Evolutionary conservation across 2,888 invertebrate genomes (phyloP).

Genomic region (Neoscelio sp.): DNA sequence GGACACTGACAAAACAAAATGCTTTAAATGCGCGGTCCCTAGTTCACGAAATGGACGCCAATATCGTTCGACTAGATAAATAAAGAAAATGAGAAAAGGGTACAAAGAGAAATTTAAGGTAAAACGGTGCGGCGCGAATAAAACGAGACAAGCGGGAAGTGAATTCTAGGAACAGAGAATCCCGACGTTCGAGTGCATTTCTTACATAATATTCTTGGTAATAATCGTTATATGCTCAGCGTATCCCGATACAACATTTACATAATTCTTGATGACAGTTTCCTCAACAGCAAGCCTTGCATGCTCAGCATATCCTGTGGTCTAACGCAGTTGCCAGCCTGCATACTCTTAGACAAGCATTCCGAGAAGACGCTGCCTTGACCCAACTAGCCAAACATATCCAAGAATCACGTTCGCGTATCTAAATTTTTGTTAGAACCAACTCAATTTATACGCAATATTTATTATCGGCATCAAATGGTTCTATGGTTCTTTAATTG

Average conservation of each 20-base stretch:
- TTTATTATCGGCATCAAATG: not conserved
- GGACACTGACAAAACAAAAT: constrained; percentile 21
- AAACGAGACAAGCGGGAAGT: not conserved
- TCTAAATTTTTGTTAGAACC: not conserved
- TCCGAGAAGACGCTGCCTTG: constrained; percentile 55
- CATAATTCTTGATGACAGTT: constrained; percentile 69
- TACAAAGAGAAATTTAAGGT: constrained; percentile 8
- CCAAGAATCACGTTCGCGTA: not conserved
- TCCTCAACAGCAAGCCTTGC: constrained; percentile 49
- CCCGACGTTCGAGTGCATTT: constrained; percentile 11
- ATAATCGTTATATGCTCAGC: constrained; percentile 60
- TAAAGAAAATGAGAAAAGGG: constrained; percentile 4
- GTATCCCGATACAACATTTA: constrained; percentile 67
- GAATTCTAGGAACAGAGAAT: not conserved
- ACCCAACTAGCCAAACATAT: constrained; percentile 10
- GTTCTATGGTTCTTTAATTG: not conserved
- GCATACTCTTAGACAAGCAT: constrained; percentile 70
- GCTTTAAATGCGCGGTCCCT: not conserved
- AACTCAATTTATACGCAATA: not conserved
- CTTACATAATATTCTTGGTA: constrained; percentile 51
- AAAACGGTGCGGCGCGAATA: not conserved
- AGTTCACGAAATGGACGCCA: constrained; percentile 10
- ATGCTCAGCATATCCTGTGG: constrained; percentile 69
- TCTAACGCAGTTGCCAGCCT: constrained; percentile 48
- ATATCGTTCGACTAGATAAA: not conserved